Evolutionary conservation across 2,113 vertebrate genomes (phyloP), one percentile per base, ranked within the genome.

Genomic region (Dipodomys ordii): DNA sequence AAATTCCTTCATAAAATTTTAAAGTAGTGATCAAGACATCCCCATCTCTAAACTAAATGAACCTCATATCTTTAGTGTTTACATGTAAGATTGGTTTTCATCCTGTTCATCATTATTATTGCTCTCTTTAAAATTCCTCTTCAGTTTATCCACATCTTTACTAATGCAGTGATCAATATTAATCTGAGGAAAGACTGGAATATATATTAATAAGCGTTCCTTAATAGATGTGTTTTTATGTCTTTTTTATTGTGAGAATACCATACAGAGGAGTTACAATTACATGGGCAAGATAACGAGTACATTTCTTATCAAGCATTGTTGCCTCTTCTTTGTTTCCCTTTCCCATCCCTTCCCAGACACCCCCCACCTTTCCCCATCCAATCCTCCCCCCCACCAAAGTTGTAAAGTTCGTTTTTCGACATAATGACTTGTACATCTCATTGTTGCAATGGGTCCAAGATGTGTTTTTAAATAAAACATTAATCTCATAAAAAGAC

Each of bases 1-100:
- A 60, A 82, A 64, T 35, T 19, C 27, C 35, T 79, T 49, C 74
- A 78, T 86, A 44, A 87, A 39, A 92, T 76, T 84, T 87, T 39
- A 80, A 71, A 93, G 19, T 19, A 65, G 60, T 69, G 46, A 80
- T 88, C 13, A 83, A 82, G 53, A 71, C 30, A 86, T 86, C 32
- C 39, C 22, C 74, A 88, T 62, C 32, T 87, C 25, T 77, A 84
- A 87, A 77, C 27, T 32, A 88, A 92, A 88, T 88, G 88, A 46
- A 13, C 5, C 15, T 1, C 39, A 76, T 81, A 77, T 3, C 28
- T 93, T 91, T 93, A 4, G 74, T 80, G 27, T 89, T 77, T 78
- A 77, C 9, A 85, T 2, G 30, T 77, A 82, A 86, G 19, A 78
- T 64, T 16, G 77, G 9, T 87, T 97, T 88, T 68, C 22, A 44